phyloP scores from a whole-genome alignment of 1,140 invertebrate genomes.

The Batillaria attramentaria region DNA sequence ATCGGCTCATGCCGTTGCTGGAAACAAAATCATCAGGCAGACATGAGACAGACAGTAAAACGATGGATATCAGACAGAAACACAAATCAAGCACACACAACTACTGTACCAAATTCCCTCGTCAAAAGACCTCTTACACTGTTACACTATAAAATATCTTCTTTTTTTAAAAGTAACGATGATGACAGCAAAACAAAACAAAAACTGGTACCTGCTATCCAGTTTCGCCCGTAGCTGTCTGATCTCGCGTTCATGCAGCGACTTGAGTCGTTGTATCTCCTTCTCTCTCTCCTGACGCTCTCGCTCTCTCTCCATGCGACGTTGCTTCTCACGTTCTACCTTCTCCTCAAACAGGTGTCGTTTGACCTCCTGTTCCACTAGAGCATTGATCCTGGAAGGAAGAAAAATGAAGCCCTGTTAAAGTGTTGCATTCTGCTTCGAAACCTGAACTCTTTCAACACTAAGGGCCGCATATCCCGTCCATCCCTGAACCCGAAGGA shows the following conservation, averaged over 20 bases:
- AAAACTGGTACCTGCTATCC: constrained; percentile 48
- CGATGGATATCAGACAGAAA: background rate
- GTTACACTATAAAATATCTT: background rate
- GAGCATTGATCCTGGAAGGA: constrained; percentile 61
- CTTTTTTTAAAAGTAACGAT: background rate
- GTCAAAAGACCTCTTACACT: background rate
- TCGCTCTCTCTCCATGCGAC: constrained; percentile 59
- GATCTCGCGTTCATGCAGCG: constrained; percentile 61
- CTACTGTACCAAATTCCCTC: background rate
- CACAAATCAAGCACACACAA: background rate
- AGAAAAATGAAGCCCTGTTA: constrained; percentile 13
- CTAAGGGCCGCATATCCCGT: no score
- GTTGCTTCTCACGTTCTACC: constrained; percentile 60
- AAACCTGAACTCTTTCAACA: background rate
- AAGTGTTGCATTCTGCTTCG: background rate
- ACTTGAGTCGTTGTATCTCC: constrained; percentile 65
- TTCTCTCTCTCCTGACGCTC: constrained; percentile 65
- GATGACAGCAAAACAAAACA: background rate
- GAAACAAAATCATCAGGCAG: no score
- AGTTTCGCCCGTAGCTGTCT: constrained; percentile 59
- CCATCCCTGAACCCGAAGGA: no score
- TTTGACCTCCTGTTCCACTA: constrained; percentile 72
- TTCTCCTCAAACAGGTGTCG: constrained; percentile 70
- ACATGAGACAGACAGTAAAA: no score
- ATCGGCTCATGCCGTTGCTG: no score